These are phyloP conservation scores for Pollenia griseotomentosa DNA, from an alignment of 2,888 invertebrate genomes.

Conservation along the genomic window DNA sequence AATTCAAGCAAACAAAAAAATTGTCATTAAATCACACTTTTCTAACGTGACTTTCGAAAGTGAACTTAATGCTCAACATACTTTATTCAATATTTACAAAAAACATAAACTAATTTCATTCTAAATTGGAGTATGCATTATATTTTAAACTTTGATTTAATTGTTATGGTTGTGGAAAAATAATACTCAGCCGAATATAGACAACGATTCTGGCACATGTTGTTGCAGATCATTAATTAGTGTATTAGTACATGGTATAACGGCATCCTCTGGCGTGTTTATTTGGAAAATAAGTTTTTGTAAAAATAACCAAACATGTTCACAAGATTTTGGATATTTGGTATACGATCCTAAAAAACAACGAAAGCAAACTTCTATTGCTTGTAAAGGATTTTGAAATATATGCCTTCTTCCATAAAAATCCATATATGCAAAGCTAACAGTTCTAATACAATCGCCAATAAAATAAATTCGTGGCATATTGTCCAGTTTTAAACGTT, in stretches of 20 bases:
- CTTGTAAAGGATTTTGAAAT: constrained; percentile 46
- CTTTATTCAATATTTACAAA: no score
- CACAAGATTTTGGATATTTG: constrained; percentile 50
- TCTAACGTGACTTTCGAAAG: no score
- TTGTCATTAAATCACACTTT: no score
- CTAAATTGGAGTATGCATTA: no score
- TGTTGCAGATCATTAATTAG: constrained; percentile 46
- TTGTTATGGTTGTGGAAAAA: no score
- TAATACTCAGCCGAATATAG: no score
- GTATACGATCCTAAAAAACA: constrained; percentile 47
- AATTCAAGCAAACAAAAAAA: no score
- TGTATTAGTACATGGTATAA: constrained; percentile 53
- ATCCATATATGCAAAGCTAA: constrained; percentile 37
- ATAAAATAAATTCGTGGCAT: constrained; percentile 39
- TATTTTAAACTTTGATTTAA: no score
- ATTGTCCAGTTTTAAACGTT: constrained; percentile 42
- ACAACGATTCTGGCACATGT: no score
- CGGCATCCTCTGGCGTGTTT: constrained; percentile 24
- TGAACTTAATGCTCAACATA: no score
- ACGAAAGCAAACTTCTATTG: constrained; percentile 49
- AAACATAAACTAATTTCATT: no score
- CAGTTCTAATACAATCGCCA: constrained; percentile 3
- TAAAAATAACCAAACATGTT: constrained; percentile 51
- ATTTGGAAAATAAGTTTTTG: constrained; percentile 56
- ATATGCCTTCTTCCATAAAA: constrained; percentile 29